phyloP scores from a whole-genome alignment of 2,113 vertebrate species.

The Poeciliopsis retropinna region DNA sequence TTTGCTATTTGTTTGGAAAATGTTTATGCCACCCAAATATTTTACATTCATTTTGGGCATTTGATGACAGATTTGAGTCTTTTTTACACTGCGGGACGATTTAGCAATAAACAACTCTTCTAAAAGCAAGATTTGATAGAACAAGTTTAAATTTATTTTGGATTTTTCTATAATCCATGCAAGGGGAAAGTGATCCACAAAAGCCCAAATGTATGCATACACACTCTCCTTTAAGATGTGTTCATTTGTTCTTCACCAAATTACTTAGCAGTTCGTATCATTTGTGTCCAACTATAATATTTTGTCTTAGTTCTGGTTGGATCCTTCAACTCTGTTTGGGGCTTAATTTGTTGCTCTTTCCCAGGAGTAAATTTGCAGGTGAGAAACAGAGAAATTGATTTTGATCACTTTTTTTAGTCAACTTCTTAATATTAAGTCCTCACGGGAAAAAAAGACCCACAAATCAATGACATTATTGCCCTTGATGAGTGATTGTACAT shows the following conservation, averaged over 20 bases:
- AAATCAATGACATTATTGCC: neutral
- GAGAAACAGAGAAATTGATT: neutral
- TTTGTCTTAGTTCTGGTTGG: neutral
- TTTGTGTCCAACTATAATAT: neutral
- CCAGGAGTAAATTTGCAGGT: too few relatives aligned
- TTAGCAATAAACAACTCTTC: too few relatives aligned
- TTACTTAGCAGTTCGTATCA: neutral
- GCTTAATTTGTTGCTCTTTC: too few relatives aligned
- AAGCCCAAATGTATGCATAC: neutral
- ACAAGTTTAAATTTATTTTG: neutral
- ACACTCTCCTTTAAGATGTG: neutral
- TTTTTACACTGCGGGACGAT: too few relatives aligned
- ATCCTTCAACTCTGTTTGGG: neutral
- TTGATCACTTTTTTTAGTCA: neutral
- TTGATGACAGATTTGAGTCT: neutral
- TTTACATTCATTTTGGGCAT: neutral
- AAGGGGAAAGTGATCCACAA: neutral
- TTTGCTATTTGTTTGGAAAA: neutral
- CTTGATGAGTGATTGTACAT: too few relatives aligned
- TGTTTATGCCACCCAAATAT: neutral
- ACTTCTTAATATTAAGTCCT: neutral
- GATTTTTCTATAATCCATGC: neutral
- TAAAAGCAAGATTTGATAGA: neutral
- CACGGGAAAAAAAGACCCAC: neutral
- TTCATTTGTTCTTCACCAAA: neutral